Evolutionary conservation across 2,888 invertebrate species (phyloP), one percentile per base, ranked within the genome.

Genomic region (Agrochola lychnidis): DNA sequence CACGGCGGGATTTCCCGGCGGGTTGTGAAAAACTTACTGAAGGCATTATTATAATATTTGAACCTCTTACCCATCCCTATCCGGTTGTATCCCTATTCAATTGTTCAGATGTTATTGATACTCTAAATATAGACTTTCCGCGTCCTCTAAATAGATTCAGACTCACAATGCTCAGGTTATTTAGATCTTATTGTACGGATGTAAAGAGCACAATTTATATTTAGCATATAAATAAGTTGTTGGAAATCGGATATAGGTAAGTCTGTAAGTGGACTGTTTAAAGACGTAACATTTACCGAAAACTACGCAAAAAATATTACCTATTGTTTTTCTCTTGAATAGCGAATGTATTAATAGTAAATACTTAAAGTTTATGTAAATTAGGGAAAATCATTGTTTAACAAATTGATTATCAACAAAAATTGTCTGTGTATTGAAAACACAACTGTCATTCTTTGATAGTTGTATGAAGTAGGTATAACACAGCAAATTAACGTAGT

Each of bases 11-110:
- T 67, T 48, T 68, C 16, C 12, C 0, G 36, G 42, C 25, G 4
- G 48, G 48, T 16, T 42, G 16, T 53, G 22, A 4, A 53, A 70
- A 45, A 30, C 16, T 30, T 48, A 68, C 9, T 7, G 4, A 30
- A 4, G 4, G 7, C 1, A 30, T n/a, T 73, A 56, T 19, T 56
- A 56, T 45, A 19, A 19, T 7, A 30, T 30, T 73, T 48, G 14
- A 45, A 36, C 73, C n/a, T 73, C 45, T 73, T 40, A 68, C 40
- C 19, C 19, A 7, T 7, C 14, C 42, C 7, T 75, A 57, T 48
- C 75, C 22, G 36, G 10, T 25, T 22, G 30, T 9, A 73, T 22
- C 22, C 25, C 10, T 16, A 0, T 40, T 48, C 22, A 40, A 40
- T 25, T 14, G 36, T 25, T 22, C 36, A 22, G 36, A 14, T 45